phyloP scores from a whole-genome alignment of 2,113 vertebrate species.

The Atlantisia rogersi region DNA sequence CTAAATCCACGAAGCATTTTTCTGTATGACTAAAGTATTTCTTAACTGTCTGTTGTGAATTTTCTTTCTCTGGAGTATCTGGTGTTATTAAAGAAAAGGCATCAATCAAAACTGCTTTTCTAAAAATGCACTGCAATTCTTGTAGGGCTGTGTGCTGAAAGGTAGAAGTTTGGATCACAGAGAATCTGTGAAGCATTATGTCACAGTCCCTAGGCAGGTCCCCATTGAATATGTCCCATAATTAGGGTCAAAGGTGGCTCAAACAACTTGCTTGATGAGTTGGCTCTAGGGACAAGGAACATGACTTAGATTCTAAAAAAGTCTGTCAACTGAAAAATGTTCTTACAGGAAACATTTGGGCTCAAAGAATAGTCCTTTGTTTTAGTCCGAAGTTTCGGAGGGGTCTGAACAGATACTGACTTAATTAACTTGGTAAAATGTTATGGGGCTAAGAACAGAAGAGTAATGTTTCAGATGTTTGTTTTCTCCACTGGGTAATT shows the following conservation, averaged over 20 bases:
- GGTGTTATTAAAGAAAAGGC: background rate
- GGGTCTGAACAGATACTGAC: background rate
- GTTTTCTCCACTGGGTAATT: background rate
- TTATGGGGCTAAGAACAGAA: background rate
- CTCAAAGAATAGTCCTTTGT: background rate
- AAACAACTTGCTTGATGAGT: background rate
- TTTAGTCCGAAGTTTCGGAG: background rate
- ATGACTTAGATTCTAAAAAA: background rate
- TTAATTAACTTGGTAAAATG: background rate
- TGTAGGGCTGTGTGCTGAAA: background rate
- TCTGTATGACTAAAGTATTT: background rate
- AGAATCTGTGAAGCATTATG: background rate
- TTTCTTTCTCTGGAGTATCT: background rate
- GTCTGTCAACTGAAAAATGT: background rate
- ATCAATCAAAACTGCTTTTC: background rate
- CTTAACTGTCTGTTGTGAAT: background rate
- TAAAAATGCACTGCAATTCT: background rate
- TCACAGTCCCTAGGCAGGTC: background rate
- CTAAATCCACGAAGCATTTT: background rate
- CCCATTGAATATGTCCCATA: background rate
- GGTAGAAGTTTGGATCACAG: background rate
- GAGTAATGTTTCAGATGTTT: background rate
- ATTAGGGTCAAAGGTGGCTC: background rate
- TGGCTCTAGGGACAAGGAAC: background rate
- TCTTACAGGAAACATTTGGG: background rate